Conservation (phyloP, 2,888 invertebrate genomes). For the Hetaerina titia region DNA sequence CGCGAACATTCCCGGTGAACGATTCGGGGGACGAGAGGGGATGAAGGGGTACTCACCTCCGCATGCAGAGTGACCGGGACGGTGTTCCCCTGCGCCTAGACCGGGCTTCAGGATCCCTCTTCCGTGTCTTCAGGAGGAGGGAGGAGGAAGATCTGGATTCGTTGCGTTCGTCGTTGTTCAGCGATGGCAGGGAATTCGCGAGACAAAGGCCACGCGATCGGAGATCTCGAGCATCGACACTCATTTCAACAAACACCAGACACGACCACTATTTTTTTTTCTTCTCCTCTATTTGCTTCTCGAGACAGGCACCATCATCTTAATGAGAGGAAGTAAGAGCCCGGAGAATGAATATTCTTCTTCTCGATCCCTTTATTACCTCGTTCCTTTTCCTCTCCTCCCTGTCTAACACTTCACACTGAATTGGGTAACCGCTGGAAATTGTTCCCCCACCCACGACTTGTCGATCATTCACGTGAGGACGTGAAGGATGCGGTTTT, state of each 20-base stretch:
- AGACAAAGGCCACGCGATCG: background rate
- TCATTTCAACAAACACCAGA: constrained; percentile 36
- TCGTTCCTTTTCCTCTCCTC: too few relatives aligned
- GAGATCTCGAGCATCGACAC: background rate
- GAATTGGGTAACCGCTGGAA: too few relatives aligned
- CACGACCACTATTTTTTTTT: background rate
- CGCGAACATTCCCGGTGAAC: too few relatives aligned
- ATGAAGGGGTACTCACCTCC: background rate
- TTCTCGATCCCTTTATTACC: too few relatives aligned
- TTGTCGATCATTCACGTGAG: too few relatives aligned
- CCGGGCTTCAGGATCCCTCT: background rate
- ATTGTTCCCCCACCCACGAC: too few relatives aligned
- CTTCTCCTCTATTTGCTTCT: background rate
- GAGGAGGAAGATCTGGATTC: background rate
- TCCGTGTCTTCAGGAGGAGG: constrained; percentile 1
- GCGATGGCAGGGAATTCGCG: background rate
- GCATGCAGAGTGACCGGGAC: background rate
- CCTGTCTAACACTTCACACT: too few relatives aligned
- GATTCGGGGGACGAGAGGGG: too few relatives aligned
- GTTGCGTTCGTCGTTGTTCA: background rate
- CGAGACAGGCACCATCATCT: background rate
- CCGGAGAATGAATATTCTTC: too few relatives aligned
- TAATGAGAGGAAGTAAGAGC: too few relatives aligned
- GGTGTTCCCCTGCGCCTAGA: background rate
- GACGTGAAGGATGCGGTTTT: too few relatives aligned